phyloP scores from a whole-genome alignment of 2,113 vertebrate species.

The Todiramphus chloris region DNA sequence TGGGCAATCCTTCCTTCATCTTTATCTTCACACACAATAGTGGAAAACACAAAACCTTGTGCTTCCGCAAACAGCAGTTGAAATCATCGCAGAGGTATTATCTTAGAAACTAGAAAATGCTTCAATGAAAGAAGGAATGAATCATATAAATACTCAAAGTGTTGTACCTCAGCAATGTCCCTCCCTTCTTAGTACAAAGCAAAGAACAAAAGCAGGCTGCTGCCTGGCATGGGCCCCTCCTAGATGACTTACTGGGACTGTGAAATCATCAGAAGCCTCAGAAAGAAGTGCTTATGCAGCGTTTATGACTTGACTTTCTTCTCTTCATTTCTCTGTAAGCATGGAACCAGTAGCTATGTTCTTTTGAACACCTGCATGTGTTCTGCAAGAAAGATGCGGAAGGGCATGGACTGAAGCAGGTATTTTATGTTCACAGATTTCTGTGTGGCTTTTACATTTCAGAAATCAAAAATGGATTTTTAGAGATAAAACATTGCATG shows the following conservation, averaged over 20 bases:
- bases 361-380: neutral
- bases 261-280: constrained; percentile 67
- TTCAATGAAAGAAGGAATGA: constrained; percentile 58
- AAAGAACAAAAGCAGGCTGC: constrained; percentile 66
- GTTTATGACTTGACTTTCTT: constrained; percentile 35
- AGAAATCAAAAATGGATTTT: neutral
- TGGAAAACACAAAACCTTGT: neutral
- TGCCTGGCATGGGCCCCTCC: constrained; percentile 68
- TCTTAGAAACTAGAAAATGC: constrained; percentile 55
- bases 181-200: constrained; percentile 68
- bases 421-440: neutral
- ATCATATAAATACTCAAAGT: constrained; percentile 47
- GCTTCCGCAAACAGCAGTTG: neutral
- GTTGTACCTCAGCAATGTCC: constrained; percentile 60
- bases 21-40: neutral
- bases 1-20: neutral
- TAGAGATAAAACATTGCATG: neutral
- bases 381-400: neutral
- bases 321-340: neutral
- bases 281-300: constrained; percentile 64
- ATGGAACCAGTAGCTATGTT: neutral
- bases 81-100: constrained; percentile 52
- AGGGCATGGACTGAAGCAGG: neutral
- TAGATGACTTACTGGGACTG: constrained; percentile 65
- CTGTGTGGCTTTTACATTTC: neutral